Evolutionary conservation across 2,113 vertebrate genomes (phyloP), one percentile per base, ranked within the genome.

Genomic region (Proterorhinus semilunaris): DNA sequence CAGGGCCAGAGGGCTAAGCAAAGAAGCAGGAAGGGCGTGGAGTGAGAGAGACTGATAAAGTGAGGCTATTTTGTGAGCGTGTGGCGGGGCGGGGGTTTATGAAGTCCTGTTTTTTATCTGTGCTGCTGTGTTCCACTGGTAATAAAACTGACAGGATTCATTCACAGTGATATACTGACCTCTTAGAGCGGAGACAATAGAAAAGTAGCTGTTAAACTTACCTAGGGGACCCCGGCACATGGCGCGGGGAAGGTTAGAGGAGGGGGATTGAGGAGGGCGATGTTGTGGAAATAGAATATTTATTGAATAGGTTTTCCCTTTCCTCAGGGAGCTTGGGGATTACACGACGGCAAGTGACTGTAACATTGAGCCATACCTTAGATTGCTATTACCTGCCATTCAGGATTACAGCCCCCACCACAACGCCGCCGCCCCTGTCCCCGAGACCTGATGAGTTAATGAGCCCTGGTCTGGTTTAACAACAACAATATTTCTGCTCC

Each of bases 111-210:
- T 92, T 92, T 93, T 93, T 92, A 91, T 93, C 91, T 77, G 85
- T 81, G 86, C 83, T 78, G 87, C 89, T 81, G 73, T 88, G 89
- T 88, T 92, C 88, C 88, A 86, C 84, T 81, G 91, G 92, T 92
- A 91, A 93, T 93, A 93, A 93, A 93, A 91, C 72, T 92, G 92
- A 93, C 92, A 92, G 91, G 90, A 91, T 92, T 92, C 92, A 92
- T 93, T 93, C 90, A 70, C 82, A 47, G 89, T 93, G 92, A 93
- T 93, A 91, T 93, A 93, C 89, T 90, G 91, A 89, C 91, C 92
- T 92, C 92, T 92, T 92, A 90, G 91, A 92, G 88, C 51, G 80
- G 80, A 91, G 91, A 93, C 92, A 92, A 93, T 93, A 89, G 91
- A 91, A 93, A 93, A 91, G 87, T 89, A 91, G 91, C 90, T 91